Evolutionary conservation across 2,888 invertebrate species (phyloP).

Genomic region (Tachina lurida): DNA sequence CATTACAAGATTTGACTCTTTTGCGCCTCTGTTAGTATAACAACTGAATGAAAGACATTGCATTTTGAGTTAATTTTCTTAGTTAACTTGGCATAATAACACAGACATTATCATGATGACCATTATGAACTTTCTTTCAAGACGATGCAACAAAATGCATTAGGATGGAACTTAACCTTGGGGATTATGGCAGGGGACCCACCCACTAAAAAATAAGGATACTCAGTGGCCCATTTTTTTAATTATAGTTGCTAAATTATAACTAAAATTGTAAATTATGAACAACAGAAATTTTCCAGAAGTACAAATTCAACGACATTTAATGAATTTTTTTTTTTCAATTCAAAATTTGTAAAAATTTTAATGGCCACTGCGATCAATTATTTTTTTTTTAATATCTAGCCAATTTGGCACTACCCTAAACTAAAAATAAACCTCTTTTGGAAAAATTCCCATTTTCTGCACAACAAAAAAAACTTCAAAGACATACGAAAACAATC

Average conservation of each 20-base stretch:
- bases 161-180: slow-evolving; percentile 7
- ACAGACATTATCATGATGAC: slow-evolving; percentile 42
- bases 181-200: no score
- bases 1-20: background rate
- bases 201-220: background rate
- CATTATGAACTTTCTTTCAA: slow-evolving; percentile 46
- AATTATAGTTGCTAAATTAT: no score
- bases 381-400: background rate
- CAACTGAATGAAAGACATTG: slow-evolving; percentile 6
- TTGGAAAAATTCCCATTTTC: slow-evolving; percentile 17
- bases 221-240: no score
- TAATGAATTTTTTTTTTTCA: no score
- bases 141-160: slow-evolving; percentile 13
- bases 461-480: slow-evolving; percentile 14
- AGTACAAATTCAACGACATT: no score
- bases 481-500: slow-evolving; percentile 41
- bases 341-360: background rate
- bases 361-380: no score
- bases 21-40: background rate
- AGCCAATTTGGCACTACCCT: background rate
- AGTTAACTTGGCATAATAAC: slow-evolving; percentile 45
- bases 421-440: background rate
- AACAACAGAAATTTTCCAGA: no score
- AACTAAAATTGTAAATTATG: no score
- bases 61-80: slow-evolving; percentile 26